These are phyloP conservation scores for Acleris laterana DNA, from an alignment of 2,888 invertebrate genomes.

Conservation along the genomic window DNA sequence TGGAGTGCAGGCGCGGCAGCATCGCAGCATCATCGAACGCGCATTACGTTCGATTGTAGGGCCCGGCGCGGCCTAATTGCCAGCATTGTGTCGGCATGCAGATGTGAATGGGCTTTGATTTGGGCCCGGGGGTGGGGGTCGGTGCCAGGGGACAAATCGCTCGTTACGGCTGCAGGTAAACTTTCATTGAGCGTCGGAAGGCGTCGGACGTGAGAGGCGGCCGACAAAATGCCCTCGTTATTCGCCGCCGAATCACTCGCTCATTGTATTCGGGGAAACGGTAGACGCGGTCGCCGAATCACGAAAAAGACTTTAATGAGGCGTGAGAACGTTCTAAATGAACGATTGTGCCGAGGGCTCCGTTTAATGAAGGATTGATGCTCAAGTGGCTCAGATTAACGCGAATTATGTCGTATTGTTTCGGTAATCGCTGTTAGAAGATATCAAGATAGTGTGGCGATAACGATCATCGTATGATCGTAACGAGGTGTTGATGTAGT, in stretches of 20 bases:
- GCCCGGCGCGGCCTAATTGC: constrained; percentile 81
- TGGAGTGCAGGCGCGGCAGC: constrained; percentile 47
- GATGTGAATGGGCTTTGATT: constrained; percentile 86
- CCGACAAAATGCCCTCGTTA: constrained; percentile 85
- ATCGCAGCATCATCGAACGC: constrained; percentile 71
- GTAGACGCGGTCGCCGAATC: constrained; percentile 82
- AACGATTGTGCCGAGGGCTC: constrained; percentile 75
- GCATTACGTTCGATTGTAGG: constrained; percentile 83
- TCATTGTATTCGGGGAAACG: constrained; percentile 84
- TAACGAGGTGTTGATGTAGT: constrained; percentile 42
- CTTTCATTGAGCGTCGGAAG: constrained; percentile 85
- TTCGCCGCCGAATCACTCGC: constrained; percentile 84
- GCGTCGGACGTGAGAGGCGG: constrained; percentile 84
- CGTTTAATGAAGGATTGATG: constrained; percentile 80
- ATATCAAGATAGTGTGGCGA: constrained; percentile 8
- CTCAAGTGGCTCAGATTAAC: constrained; percentile 72
- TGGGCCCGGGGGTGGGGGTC: constrained; percentile 72
- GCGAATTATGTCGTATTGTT: constrained; percentile 55
- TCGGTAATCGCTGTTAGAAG: constrained; percentile 30
- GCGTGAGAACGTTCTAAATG: constrained; percentile 82
- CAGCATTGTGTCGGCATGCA: constrained; percentile 85
- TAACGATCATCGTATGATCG: constrained; percentile 29
- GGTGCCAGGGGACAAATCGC: constrained; percentile 83
- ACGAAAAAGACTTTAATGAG: constrained; percentile 84
- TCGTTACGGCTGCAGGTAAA: constrained; percentile 85